Base-by-base conservation (phyloP, 2,113 vertebrate genomes). In the Callithrix jacchus region DNA sequence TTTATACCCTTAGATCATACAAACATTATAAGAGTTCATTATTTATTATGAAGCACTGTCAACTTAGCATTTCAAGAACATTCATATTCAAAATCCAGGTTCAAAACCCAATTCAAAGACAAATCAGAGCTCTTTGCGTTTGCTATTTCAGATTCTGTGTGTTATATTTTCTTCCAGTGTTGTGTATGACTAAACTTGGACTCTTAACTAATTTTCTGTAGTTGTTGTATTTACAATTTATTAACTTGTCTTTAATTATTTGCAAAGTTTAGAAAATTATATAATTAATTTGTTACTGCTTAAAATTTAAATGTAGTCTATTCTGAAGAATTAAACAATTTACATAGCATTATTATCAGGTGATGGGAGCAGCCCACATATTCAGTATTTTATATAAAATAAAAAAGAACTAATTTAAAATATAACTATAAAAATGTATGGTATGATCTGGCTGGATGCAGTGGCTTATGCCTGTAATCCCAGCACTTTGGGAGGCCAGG, bases 331-430 rank as follows among this genome's bases (percentile, higher is more conserved):
- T 58, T 81, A 6, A 81, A 20, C 10, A 64, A 66, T 87, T 82
- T 93, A 84, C 18, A 30, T 68, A 45, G 83, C 11, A 73, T 68
- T 87, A 71, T 47, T 27, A 87, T 12, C 37, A 35, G 47, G 2
- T 77, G 35, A 73, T 82, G 20, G 87, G 6, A 83, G 11, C 17
- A 92, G 35, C 3, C 12, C 8, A 89, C 6, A 73, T 54, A 9
- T 71, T 68, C 35, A 42, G 4, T 35, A n/a, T 54, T 87, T 71
- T 68, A 71, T 49, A 56, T 35, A 90, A 79, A 87, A 70, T 87
- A 58, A 97, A 95, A 80, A 42, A 86, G 3, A 86, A 81, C 88
- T 77, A 42, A 42, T 85, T 35, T 81, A 94, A 94, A 96, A 47
- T 82, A 11, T 64, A 90, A 42, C 42, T 47, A 47, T 56, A 87